These are phyloP conservation scores for Corydoras maculifer DNA, from an alignment of 2,113 vertebrate species.

Conservation along the genomic window DNA sequence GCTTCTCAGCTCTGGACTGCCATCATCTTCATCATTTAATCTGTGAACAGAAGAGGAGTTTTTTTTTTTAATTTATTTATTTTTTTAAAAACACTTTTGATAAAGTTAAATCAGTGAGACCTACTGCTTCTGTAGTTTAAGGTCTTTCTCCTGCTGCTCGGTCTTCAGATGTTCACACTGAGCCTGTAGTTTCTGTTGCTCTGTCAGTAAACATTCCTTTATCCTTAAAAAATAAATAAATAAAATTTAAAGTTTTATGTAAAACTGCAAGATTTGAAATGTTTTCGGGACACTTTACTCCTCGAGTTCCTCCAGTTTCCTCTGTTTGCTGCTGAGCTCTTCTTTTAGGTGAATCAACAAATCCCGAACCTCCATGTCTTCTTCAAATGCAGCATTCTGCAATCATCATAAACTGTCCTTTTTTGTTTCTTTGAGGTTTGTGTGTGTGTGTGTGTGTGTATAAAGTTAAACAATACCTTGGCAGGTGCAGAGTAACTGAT, in stretches of 20 bases:
- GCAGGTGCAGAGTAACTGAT: too few species aligned
- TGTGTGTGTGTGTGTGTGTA: too few species aligned
- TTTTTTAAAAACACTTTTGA: not conserved
- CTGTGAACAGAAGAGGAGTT: conserved; percentile 45
- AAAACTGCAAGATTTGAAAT: not conserved
- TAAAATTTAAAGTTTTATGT: not conserved
- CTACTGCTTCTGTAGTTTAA: conserved; percentile 81
- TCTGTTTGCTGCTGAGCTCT: conserved; percentile 87
- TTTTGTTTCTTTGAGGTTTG: not conserved
- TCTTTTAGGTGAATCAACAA: conserved; percentile 82
- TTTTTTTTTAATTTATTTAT: not conserved
- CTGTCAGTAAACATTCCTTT: conserved; percentile 77
- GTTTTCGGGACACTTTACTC: conserved; percentile 60
- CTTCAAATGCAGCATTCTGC: conserved; percentile 67
- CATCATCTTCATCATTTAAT: conserved; percentile 75
- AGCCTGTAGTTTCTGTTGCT: conserved; percentile 72
- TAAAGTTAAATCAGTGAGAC: conserved; percentile 35
- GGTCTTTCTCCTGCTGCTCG: conserved; percentile 76
- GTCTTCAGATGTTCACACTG: conserved; percentile 78
- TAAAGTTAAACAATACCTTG: too few species aligned
- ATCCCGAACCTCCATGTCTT: conserved; percentile 55
- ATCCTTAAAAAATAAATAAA: conserved; percentile 58
- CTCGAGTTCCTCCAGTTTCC: conserved; percentile 81
- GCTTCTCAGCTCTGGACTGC: conserved; percentile 75
- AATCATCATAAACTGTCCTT: not conserved